Evolutionary conservation across 2,113 vertebrate species (phyloP), one percentile per base, ranked within the genome.

Genomic region (Acanthochromis polyacanthus): DNA sequence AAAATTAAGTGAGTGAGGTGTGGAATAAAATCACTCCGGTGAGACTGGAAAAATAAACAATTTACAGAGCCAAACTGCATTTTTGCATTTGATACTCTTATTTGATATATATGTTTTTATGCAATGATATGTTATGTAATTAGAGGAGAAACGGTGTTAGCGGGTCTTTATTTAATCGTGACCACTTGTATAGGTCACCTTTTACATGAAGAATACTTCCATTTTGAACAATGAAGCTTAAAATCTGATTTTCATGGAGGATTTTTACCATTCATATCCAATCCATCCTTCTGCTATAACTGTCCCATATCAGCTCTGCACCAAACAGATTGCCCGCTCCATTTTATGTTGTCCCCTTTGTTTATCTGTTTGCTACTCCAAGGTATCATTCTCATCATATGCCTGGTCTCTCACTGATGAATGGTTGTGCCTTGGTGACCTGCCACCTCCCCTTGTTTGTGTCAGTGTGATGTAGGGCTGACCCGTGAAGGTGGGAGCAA

Each of bases 371-470:
- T 71, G 60, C 60, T 46, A 32, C 79, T 81, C 71, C 9, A 78
- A 77, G 48, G 78, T 68, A 84, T 90, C 85, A 43, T 45, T 51
- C 81, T 82, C 89, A 91, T 91, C 81, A 82, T 83, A 22, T 2
- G 63, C 73, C 88, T 80, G 62, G 89, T 91, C 88, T 86, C 87
- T 61, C 62, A 19, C 78, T 92, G 90, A 91, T 90, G 82, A 89
- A 92, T 87, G 88, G 78, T 3, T 63, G 75, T 8, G 57, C 75
- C 11, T 28, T 7, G 0, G 38, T 69, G 80, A 83, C 83, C 82
- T 48, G 38, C 51, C 10, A 50, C 46, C 63, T 55, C 71, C 76
- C 62, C 40, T 64, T 68, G 79, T 69, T 73, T 84, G 86, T 63
- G 88, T 83, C 80, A 40, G 69, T 23, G 75, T 88, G 82, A 89